Evolutionary conservation across 2,797 vertebrate genomes (phyloP).

Genomic region (Limnodromus scolopaceus): DNA sequence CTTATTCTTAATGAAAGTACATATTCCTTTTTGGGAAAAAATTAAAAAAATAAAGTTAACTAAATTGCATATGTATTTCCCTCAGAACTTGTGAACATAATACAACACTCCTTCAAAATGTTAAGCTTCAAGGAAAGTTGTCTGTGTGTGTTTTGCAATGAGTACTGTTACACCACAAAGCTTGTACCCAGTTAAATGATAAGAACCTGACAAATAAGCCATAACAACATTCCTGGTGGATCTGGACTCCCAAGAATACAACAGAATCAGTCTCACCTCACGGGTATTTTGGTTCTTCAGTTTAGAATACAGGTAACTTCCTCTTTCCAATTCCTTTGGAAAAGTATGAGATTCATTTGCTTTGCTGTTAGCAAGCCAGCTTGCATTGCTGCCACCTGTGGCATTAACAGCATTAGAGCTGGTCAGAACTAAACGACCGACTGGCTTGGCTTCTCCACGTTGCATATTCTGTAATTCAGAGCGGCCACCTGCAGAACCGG

Average conservation of each 20-base stretch:
- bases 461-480: constrained; percentile 51
- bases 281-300: constrained; percentile 66
- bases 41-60: not conserved
- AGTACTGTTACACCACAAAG: not conserved
- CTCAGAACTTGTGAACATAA: not conserved
- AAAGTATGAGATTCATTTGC: constrained; percentile 55
- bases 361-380: constrained; percentile 21
- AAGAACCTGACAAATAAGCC: not conserved
- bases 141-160: accelerated
- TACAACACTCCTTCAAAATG: not conserved
- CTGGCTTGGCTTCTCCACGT: constrained; percentile 38
- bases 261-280: constrained; percentile 71
- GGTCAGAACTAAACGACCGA: not conserved
- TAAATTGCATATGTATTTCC: not conserved
- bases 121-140: not conserved
- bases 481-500: constrained; percentile 43
- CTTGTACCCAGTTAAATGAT: not conserved
- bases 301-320: constrained; percentile 71
- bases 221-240: not conserved
- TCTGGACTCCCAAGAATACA: not conserved
- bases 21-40: not conserved
- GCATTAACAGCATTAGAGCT: constrained; percentile 10
- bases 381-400: constrained; percentile 47
- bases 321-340: constrained; percentile 49
- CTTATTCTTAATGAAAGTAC: not conserved